Evolutionary conservation across 2,797 vertebrate genomes (phyloP).

Genomic region (Lacerta viridis): DNA sequence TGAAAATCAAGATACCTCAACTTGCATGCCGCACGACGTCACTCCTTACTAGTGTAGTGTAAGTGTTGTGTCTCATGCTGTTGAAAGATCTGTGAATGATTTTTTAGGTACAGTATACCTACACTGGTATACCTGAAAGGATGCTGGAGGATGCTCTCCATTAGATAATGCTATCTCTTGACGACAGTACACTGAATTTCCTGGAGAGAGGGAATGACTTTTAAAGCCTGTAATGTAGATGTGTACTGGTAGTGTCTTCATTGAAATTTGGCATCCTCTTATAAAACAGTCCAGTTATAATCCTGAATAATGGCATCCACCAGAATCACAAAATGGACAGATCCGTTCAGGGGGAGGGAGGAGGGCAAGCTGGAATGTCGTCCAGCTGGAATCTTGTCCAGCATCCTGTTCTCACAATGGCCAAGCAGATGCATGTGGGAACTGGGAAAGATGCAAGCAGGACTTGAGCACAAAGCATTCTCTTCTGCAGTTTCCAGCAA

Average conservation of each 20-base stretch:
- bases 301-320: too few species aligned
- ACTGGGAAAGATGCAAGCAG: too few species aligned
- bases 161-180: background rate
- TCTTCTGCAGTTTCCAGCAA: too few species aligned
- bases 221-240: background rate
- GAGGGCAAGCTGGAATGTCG: too few species aligned
- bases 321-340: too few species aligned
- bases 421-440: too few species aligned
- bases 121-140: background rate
- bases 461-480: too few species aligned
- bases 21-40: slow-evolving; percentile 7
- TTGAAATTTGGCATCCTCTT: background rate
- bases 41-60: slow-evolving; percentile 68
- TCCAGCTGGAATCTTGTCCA: too few species aligned
- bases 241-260: background rate
- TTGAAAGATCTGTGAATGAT: background rate
- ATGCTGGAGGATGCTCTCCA: background rate
- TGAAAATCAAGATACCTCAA: slow-evolving; percentile 41
- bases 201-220: background rate
- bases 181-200: too few species aligned
- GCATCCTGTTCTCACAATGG: too few species aligned
- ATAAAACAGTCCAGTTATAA: too few species aligned
- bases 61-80: slow-evolving; percentile 45
- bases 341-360: too few species aligned
- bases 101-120: background rate